Percentiles rank a stretch among this genome's conserved stretches.
Evolutionary conservation across 1,140 invertebrate species (phyloP).

Genomic region (Drosophila serrata): DNA sequence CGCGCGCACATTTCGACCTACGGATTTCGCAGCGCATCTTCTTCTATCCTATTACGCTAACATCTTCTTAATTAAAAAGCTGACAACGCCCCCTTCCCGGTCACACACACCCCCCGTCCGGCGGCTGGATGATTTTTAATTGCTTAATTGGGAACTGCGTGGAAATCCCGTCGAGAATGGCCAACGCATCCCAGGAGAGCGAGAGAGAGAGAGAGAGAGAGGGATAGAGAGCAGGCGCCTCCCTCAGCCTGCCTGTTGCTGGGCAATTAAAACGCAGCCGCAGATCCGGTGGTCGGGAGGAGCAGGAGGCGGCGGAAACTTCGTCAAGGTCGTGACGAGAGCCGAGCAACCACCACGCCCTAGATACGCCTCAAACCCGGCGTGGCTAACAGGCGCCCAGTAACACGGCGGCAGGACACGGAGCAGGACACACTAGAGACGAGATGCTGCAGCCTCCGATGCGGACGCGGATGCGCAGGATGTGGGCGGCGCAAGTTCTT

Average conservation of each 20-base stretch:
- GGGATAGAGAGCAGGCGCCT: not conserved
- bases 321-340: conserved; percentile 31
- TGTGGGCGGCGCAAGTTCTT: conserved; percentile 11
- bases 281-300: not conserved
- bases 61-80: conserved; percentile 85
- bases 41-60: conserved; percentile 85
- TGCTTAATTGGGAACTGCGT: conserved; percentile 84
- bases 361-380: conserved; percentile 82
- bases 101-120: not conserved
- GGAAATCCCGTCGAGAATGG: conserved; percentile 43
- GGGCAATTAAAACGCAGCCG: conserved; percentile 51
- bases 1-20: conserved; percentile 83
- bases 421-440: conserved; percentile 15
- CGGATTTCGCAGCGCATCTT: conserved; percentile 79
- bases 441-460: conserved; percentile 30
- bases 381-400: conserved; percentile 67
- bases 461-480: conserved; percentile 45
- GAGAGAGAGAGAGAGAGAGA: not conserved
- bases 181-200: conserved; percentile 1
- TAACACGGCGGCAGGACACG: conserved; percentile 29
- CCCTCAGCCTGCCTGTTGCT: conserved; percentile 42
- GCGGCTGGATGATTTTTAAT: conserved; percentile 73
- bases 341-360: conserved; percentile 72
- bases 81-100: conserved; percentile 55
- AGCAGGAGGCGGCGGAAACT: too few species aligned